phyloP scores from a whole-genome alignment of 1,140 invertebrate species.

The Pseudoatta argentina region DNA sequence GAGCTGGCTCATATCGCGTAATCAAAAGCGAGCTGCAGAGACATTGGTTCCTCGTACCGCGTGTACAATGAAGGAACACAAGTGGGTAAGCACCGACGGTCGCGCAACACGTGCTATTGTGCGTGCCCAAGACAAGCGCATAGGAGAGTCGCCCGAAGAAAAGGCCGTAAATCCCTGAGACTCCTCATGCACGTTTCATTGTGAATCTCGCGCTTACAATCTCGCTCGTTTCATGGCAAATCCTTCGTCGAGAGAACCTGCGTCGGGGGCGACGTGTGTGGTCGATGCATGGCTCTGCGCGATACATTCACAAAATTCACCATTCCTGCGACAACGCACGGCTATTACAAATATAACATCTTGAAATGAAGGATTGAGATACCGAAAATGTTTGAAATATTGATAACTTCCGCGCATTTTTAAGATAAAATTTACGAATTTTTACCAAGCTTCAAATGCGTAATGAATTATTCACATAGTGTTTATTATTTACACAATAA shows the following conservation, averaged over 20 bases:
- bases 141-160: conserved; percentile 73
- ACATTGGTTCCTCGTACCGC: conserved; percentile 70
- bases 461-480: background rate
- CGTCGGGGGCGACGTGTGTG: conserved; percentile 78
- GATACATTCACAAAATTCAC: conserved; percentile 80
- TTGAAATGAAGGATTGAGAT: too few relatives aligned
- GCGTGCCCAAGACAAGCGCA: conserved; percentile 67
- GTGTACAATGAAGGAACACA: conserved; percentile 73
- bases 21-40: conserved; percentile 72
- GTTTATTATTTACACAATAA: background rate
- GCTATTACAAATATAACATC: conserved; percentile 74
- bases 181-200: conserved; percentile 76
- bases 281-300: conserved; percentile 60
- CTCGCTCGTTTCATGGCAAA: conserved; percentile 78
- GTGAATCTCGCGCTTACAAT: conserved; percentile 77
- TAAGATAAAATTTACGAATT: background rate
- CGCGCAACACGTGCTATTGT: conserved; percentile 77
- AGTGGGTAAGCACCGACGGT: conserved; percentile 72
- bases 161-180: conserved; percentile 78
- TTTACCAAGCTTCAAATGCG: background rate
- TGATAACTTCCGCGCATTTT: background rate
- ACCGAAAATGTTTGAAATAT: background rate
- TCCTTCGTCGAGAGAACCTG: conserved; percentile 76
- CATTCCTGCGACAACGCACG: conserved; percentile 79
- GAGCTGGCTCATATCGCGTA: conserved; percentile 71